phyloP scores from a whole-genome alignment of 2,797 vertebrate genomes.

The Ibycter americanus region DNA sequence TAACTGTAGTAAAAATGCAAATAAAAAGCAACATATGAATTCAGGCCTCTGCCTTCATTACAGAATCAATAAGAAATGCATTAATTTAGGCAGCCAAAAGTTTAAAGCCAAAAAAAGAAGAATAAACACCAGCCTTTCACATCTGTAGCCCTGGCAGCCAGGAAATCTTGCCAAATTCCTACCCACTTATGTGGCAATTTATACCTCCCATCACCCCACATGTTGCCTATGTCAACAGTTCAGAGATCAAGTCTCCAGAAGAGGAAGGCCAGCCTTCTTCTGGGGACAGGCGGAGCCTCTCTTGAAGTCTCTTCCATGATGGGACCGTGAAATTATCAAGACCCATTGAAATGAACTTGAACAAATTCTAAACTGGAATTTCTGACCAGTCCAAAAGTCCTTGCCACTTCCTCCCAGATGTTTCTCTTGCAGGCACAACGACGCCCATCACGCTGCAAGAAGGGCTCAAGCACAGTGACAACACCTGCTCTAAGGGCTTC shows the following conservation, averaged over 20 bases:
- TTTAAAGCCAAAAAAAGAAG: background rate
- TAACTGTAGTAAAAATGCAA: constrained; percentile 51
- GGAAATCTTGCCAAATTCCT: background rate
- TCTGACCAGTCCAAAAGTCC: background rate
- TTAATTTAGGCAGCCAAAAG: background rate
- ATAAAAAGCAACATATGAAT: constrained; percentile 8
- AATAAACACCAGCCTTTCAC: background rate
- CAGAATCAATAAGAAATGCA: background rate
- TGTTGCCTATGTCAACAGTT: background rate
- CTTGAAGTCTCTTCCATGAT: background rate
- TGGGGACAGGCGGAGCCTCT: background rate
- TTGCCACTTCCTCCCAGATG: fast-evolving
- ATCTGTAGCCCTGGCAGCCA: background rate
- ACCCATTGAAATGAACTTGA: background rate
- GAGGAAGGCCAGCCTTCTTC: background rate
- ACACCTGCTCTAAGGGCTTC: background rate
- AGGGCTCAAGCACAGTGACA: background rate
- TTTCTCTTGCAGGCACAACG: background rate
- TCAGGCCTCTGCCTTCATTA: constrained; percentile 16
- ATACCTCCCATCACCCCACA: fast-evolving
- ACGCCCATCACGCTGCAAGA: background rate
- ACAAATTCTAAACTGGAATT: background rate
- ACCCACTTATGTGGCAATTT: background rate
- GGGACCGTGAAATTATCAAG: background rate
- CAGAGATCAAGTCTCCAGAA: background rate